Evolutionary conservation across 2,797 vertebrate species (phyloP).

Genomic region (Enteromius argenteus): DNA sequence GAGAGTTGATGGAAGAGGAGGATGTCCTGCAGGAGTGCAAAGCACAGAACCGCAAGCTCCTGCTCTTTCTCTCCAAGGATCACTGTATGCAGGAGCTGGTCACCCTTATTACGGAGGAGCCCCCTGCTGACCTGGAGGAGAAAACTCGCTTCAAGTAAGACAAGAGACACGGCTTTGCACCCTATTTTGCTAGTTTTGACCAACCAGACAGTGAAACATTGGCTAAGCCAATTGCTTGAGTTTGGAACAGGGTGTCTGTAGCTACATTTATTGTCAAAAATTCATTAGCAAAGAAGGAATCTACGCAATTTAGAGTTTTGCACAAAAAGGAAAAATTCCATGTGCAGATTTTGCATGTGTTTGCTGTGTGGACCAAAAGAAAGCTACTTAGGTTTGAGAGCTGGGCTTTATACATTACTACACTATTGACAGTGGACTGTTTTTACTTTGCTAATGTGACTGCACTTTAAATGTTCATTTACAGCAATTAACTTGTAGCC

Average conservation of each 20-base stretch:
- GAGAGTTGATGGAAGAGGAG: slow-evolving; percentile 96
- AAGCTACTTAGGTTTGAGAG: background rate
- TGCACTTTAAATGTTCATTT: background rate
- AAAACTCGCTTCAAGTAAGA: slow-evolving; percentile 97
- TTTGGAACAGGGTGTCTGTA: background rate
- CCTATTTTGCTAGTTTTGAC: background rate
- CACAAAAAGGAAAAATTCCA: background rate
- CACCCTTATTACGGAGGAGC: slow-evolving; percentile 91
- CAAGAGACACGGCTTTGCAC: background rate
- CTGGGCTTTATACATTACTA: background rate
- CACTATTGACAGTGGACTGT: background rate
- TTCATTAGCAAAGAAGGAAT: background rate
- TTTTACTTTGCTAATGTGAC: background rate
- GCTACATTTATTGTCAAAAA: background rate
- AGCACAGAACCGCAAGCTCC: slow-evolving; percentile 93
- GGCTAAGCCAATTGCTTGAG: background rate
- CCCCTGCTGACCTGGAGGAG: slow-evolving; percentile 91
- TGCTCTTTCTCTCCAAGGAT: slow-evolving; percentile 94
- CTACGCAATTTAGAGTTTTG: background rate
- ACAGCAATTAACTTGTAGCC: background rate
- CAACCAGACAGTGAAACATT: background rate
- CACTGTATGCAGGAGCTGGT: slow-evolving; percentile 95
- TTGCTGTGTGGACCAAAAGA: background rate
- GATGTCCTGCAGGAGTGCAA: slow-evolving; percentile 98
- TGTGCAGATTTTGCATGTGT: background rate